Evolutionary conservation across 1,140 invertebrate genomes (phyloP).

Genomic region (Lycorma delicatula): DNA sequence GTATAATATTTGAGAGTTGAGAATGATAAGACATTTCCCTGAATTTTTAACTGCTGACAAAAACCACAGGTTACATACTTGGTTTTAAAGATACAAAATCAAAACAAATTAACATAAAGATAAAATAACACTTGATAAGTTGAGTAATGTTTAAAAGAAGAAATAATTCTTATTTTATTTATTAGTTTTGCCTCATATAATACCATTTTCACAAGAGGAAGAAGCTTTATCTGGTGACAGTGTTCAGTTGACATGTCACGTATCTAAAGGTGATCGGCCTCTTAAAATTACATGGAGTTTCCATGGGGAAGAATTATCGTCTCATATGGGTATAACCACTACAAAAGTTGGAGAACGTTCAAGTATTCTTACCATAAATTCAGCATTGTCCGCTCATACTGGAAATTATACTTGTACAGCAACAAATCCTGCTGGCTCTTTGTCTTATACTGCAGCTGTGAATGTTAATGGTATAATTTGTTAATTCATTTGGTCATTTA

Average conservation of each 20-base stretch:
- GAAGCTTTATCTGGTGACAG: slow-evolving; percentile 44
- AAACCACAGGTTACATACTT: too few relatives aligned
- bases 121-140: too few relatives aligned
- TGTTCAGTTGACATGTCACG: slow-evolving; percentile 45
- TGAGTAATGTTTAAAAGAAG: too few relatives aligned
- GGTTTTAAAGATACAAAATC: too few relatives aligned
- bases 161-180: too few relatives aligned
- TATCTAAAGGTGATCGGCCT: slow-evolving; percentile 54
- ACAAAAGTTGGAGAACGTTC: slow-evolving; percentile 36
- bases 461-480: slow-evolving; percentile 72
- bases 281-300: slow-evolving; percentile 54
- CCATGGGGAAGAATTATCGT: slow-evolving; percentile 33
- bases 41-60: too few relatives aligned
- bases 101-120: too few relatives aligned
- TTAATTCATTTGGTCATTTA: too few relatives aligned
- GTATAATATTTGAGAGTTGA: too few relatives aligned
- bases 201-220: slow-evolving; percentile 37
- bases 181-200: slow-evolving; percentile 33
- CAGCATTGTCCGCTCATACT: slow-evolving; percentile 39
- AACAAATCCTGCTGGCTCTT: slow-evolving; percentile 28
- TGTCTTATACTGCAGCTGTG: slow-evolving; percentile 50
- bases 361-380: slow-evolving; percentile 40
- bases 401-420: slow-evolving; percentile 31
- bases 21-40: too few relatives aligned
- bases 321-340: slow-evolving; percentile 30